phyloP scores from a whole-genome alignment of 2,797 vertebrate species.

The Characodon lateralis region DNA sequence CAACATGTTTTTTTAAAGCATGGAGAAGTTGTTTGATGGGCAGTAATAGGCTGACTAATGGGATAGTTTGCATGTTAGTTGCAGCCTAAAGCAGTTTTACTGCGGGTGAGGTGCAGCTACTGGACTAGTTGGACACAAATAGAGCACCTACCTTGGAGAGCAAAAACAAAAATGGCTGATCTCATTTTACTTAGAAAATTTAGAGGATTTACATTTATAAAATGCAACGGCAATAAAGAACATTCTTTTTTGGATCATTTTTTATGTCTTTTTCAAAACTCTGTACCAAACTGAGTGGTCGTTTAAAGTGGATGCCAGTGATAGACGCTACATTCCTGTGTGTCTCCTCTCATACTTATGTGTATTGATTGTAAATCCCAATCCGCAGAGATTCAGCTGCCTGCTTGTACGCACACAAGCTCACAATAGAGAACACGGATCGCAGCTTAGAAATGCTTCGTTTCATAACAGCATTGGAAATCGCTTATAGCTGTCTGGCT shows the following conservation, averaged over 20 bases:
- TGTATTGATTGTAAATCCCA: slow-evolving; percentile 53
- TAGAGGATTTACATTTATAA: slow-evolving; percentile 41
- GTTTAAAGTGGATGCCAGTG: slow-evolving; percentile 39
- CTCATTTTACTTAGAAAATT: slow-evolving; percentile 13
- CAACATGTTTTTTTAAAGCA: neutral
- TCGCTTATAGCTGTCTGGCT: slow-evolving; percentile 74
- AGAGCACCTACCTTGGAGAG: neutral
- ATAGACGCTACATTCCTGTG: slow-evolving; percentile 38
- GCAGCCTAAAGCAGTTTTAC: neutral
- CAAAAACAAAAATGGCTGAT: slow-evolving; percentile 14
- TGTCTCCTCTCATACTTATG: slow-evolving; percentile 43
- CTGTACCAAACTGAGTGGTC: slow-evolving; percentile 25
- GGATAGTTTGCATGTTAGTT: slow-evolving; percentile 8
- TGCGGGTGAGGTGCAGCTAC: slow-evolving; percentile 12
- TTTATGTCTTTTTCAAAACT: slow-evolving; percentile 35
- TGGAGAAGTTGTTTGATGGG: neutral
- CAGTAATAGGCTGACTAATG: neutral
- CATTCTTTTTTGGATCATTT: slow-evolving; percentile 21
- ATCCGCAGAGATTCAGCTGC: slow-evolving; percentile 47
- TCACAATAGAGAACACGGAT: slow-evolving; percentile 68
- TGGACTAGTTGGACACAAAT: neutral
- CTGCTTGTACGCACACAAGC: slow-evolving; percentile 33
- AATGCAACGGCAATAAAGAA: slow-evolving; percentile 5
- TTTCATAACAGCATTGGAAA: slow-evolving; percentile 68
- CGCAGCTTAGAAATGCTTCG: slow-evolving; percentile 65